Percentiles rank a stretch among this genome's conserved stretches.
Evolutionary conservation across 2,113 vertebrate genomes (phyloP).

Genomic region (Pholis gunnellus): DNA sequence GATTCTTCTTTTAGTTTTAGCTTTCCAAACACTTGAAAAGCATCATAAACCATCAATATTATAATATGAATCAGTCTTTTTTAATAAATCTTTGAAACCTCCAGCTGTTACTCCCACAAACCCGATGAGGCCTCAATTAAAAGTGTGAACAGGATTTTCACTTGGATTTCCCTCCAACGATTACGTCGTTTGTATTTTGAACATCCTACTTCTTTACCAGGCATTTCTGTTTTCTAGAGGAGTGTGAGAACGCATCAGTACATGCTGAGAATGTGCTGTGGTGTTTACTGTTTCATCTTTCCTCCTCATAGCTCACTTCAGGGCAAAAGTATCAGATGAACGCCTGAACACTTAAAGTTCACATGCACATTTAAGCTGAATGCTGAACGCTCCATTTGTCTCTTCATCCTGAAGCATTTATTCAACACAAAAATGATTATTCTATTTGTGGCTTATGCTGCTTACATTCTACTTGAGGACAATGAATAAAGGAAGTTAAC

Average conservation of each 20-base stretch:
- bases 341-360: not conserved
- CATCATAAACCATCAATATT: not conserved
- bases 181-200: not conserved
- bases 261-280: not conserved
- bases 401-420: not conserved
- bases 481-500: not conserved
- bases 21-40: not conserved
- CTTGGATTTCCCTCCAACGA: not conserved
- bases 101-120: slow-evolving; percentile 2
- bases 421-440: not conserved
- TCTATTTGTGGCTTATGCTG: not conserved
- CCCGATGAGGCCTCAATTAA: slow-evolving; percentile 9
- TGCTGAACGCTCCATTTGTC: not conserved
- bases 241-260: not conserved
- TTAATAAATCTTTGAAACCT: not conserved
- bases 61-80: not conserved
- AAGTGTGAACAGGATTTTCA: slow-evolving; percentile 1
- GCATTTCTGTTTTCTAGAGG: not conserved
- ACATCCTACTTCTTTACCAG: not conserved
- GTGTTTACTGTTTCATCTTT: not conserved
- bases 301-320: not conserved
- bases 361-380: not conserved
- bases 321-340: not conserved
- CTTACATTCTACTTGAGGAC: not conserved
- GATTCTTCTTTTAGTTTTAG: not conserved